Evolutionary conservation across 2,113 vertebrate species (phyloP).

Genomic region (Chrysochloris asiatica): DNA sequence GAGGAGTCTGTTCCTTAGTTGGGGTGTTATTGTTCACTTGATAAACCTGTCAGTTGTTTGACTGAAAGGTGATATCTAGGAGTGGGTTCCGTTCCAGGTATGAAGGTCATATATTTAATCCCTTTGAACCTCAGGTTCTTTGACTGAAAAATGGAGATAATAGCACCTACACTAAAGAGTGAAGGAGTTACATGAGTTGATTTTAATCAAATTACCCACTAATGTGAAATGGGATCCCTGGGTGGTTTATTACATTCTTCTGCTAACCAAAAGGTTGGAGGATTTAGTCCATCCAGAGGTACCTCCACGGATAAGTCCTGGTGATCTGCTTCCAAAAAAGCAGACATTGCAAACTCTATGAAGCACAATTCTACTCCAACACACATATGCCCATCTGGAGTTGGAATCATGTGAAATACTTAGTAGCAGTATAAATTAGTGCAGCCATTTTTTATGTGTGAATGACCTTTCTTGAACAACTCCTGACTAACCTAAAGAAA

Average conservation of each 20-base stretch:
- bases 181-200: not conserved
- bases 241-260: not conserved
- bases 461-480: conserved; percentile 12
- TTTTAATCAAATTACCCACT: not conserved
- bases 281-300: not conserved
- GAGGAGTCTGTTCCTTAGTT: not conserved
- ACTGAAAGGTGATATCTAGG: not conserved
- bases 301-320: not conserved
- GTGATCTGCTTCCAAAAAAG: not conserved
- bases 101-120: not conserved
- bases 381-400: not conserved
- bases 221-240: not conserved
- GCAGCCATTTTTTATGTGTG: not conserved
- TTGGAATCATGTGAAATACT: not conserved
- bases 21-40: not conserved
- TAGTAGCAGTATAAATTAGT: not conserved
- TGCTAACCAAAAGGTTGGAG: not conserved
- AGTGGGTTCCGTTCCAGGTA: not conserved
- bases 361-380: not conserved
- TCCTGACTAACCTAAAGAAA: conserved; percentile 12
- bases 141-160: not conserved
- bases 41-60: not conserved
- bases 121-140: not conserved
- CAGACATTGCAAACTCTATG: not conserved
- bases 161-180: not conserved